Conservation (phyloP, 2,113 vertebrate species). For the Petromus typicus region DNA sequence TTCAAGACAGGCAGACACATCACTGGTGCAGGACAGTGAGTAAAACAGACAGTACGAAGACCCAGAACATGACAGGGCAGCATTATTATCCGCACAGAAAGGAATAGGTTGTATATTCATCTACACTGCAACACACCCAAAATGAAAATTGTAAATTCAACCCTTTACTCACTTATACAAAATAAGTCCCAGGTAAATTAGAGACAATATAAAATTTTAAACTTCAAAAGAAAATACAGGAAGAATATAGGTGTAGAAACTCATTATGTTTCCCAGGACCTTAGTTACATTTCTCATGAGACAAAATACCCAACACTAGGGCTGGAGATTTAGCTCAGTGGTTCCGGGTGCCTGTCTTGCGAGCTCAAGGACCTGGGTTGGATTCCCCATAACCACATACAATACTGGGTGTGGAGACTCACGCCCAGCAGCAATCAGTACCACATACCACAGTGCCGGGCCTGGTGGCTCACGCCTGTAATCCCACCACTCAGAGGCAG, state of each 20-base stretch:
- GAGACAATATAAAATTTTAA: slow-evolving; percentile 30
- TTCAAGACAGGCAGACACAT: background rate
- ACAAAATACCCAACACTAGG: background rate
- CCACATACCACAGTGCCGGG: too few relatives aligned
- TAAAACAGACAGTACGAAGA: background rate
- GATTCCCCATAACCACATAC: too few relatives aligned
- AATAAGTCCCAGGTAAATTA: background rate
- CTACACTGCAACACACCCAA: background rate
- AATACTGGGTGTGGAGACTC: too few relatives aligned
- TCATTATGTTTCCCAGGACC: background rate
- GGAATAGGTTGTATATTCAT: background rate
- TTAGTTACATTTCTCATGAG: background rate
- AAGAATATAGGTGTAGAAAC: background rate
- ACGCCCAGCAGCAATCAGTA: too few relatives aligned
- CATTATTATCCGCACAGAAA: background rate
- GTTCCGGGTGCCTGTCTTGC: too few relatives aligned
- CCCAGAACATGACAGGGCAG: background rate
- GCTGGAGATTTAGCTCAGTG: too few relatives aligned
- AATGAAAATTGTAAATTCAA: slow-evolving; percentile 31
- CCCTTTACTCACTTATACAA: background rate
- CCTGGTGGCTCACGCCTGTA: too few relatives aligned
- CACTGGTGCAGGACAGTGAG: background rate
- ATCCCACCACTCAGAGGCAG: too few relatives aligned
- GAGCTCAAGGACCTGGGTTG: too few relatives aligned
- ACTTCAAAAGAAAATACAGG: background rate